Conservation (phyloP, 2,113 vertebrate genomes). For the Rhinolophus ferrumequinum region DNA sequence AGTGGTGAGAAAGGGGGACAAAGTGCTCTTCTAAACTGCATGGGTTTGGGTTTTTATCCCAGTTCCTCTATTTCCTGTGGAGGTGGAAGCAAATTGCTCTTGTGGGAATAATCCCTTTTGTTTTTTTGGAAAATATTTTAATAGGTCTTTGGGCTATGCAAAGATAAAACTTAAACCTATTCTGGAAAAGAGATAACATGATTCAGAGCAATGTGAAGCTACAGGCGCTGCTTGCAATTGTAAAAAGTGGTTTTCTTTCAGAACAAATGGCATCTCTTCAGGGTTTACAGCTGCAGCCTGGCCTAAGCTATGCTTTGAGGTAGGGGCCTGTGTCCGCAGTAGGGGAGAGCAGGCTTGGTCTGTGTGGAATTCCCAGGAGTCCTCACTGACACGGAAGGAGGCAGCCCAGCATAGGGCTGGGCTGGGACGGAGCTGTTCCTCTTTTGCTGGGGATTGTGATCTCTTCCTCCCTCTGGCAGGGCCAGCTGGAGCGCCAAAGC, state of each 20-base stretch:
- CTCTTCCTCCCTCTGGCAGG: neutral
- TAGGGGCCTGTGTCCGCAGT: neutral
- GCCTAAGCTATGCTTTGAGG: neutral
- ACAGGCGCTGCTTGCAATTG: neutral
- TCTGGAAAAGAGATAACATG: conserved; percentile 30
- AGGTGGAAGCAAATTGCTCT: conserved; percentile 12
- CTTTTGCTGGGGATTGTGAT: neutral
- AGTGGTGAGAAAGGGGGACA: neutral
- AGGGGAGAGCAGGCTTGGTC: neutral
- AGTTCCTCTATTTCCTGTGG: neutral
- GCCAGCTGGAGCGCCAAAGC: neutral
- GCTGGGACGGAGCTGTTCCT: neutral
- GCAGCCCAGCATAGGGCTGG: neutral
- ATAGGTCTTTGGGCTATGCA: conserved; percentile 22
- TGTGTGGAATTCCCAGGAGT: neutral
- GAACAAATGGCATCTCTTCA: neutral
- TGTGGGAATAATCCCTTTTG: conserved; percentile 48
- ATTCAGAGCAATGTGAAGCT: neutral
- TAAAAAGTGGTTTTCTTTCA: neutral
- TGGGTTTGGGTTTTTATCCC: neutral
- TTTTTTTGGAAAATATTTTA: conserved; percentile 53
- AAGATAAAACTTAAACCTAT: conserved; percentile 18
- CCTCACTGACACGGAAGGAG: neutral
- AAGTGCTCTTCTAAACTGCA: neutral
- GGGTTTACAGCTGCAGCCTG: neutral